Evolutionary conservation across 2,113 vertebrate species (phyloP).

Genomic region (Nerophis ophidion): DNA sequence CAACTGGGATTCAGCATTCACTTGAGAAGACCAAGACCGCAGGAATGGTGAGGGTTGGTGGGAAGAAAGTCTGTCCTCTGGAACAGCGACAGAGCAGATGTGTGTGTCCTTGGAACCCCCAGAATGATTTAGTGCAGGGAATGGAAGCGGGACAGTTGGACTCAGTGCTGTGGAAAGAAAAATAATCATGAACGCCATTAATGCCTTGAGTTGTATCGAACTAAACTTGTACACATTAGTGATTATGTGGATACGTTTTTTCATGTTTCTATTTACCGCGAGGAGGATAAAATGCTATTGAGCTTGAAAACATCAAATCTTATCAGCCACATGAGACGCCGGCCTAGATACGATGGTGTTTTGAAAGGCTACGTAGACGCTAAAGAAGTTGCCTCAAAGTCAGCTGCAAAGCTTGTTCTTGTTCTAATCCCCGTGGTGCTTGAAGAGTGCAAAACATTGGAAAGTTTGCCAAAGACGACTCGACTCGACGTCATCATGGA

Average conservation of each 20-base stretch:
- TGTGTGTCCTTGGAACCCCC: constrained; percentile 71
- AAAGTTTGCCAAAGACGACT: no score
- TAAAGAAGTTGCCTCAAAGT: no score
- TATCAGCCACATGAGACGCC: no score
- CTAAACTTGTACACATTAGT: not conserved
- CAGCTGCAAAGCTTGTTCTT: no score
- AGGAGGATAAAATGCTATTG: no score
- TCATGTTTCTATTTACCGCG: no score
- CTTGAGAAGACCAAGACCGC: constrained; percentile 35
- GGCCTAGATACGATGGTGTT: no score
- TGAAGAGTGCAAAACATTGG: no score
- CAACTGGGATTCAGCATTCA: constrained; percentile 22
- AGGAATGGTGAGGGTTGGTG: constrained; percentile 13
- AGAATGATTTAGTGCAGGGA: constrained; percentile 73
- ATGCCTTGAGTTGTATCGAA: not conserved
- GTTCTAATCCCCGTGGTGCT: no score
- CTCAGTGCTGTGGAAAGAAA: constrained; percentile 56
- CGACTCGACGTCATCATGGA: no score
- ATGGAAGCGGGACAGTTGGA: constrained; percentile 69
- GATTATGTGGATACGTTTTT: not conserved
- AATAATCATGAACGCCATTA: not conserved
- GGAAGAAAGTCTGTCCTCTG: constrained; percentile 29
- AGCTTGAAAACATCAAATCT: no score
- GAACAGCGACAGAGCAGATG: constrained; percentile 35
- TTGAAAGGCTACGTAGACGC: no score